Conservation (phyloP, 2,113 vertebrate genomes). For the Sinocyclocheilus maitianheensis region DNA sequence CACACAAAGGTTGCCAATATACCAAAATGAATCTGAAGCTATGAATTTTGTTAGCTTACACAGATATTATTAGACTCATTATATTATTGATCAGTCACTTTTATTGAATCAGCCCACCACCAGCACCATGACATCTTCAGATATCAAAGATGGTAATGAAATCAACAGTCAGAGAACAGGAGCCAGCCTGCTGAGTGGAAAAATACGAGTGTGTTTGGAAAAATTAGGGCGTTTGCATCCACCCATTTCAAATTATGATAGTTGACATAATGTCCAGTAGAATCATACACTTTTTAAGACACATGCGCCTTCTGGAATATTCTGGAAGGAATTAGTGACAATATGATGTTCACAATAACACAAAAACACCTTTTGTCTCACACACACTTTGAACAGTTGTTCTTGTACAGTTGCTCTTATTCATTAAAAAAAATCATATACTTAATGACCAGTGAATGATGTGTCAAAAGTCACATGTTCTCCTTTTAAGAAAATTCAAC, state of each 20-base stretch:
- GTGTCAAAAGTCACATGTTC: not conserved
- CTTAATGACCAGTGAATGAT: not conserved
- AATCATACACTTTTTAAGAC: not conserved
- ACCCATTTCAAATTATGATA: not conserved
- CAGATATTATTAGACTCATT: not conserved
- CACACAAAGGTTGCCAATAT: not conserved
- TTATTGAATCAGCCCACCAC: constrained; percentile 38
- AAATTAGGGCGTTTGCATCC: not conserved
- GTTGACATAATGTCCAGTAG: constrained; percentile 2
- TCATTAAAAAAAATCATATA: not conserved
- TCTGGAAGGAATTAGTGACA: constrained; percentile 1
- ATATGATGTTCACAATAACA: not conserved
- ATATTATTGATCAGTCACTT: not conserved
- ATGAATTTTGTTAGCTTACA: not conserved
- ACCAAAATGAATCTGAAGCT: not conserved
- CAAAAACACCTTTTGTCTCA: not conserved
- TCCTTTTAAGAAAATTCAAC: not conserved
- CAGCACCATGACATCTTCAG: constrained; percentile 31
- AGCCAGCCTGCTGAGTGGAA: constrained; percentile 29
- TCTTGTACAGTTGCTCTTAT: not conserved
- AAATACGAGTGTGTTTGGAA: not conserved
- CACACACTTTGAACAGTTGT: not conserved
- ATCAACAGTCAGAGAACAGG: constrained; percentile 24
- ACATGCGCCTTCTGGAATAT: not conserved
- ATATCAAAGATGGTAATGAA: constrained; percentile 8